These are phyloP conservation scores for Lysandra coridon DNA, from an alignment of 2,888 invertebrate genomes.

Conservation along the genomic window DNA sequence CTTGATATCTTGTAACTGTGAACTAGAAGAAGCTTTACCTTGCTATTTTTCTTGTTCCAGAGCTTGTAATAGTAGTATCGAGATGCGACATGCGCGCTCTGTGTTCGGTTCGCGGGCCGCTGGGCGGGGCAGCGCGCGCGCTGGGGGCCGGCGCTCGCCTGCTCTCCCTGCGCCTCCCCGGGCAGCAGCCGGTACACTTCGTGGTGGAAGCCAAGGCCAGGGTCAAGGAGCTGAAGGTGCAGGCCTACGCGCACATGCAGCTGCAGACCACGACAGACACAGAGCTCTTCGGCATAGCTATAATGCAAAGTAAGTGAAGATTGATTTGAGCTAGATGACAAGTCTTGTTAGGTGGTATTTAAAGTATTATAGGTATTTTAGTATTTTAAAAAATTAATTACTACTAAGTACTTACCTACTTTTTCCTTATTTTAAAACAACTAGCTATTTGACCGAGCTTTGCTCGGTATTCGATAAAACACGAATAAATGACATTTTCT, in stretches of 20 bases:
- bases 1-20: neutral
- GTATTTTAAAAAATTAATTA: no score
- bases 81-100: conserved; percentile 86
- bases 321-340: neutral
- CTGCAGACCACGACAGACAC: conserved; percentile 91
- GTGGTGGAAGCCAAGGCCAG: conserved; percentile 89
- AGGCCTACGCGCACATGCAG: conserved; percentile 89
- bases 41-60: conserved; percentile 54
- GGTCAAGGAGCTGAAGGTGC: conserved; percentile 90
- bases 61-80: conserved; percentile 74
- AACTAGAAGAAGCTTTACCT: neutral
- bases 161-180: conserved; percentile 83
- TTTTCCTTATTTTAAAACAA: no score
- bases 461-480: no score
- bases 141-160: conserved; percentile 83
- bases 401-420: no score
- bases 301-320: conserved; percentile 85
- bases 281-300: conserved; percentile 92
- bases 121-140: conserved; percentile 87
- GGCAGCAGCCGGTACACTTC: conserved; percentile 73
- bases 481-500: no score
- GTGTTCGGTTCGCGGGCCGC: conserved; percentile 91
- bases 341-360: neutral
- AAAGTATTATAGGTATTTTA: no score
- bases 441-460: no score